Evolutionary conservation across 1,140 invertebrate genomes (phyloP).

Genomic region (Microplitis mediator): DNA sequence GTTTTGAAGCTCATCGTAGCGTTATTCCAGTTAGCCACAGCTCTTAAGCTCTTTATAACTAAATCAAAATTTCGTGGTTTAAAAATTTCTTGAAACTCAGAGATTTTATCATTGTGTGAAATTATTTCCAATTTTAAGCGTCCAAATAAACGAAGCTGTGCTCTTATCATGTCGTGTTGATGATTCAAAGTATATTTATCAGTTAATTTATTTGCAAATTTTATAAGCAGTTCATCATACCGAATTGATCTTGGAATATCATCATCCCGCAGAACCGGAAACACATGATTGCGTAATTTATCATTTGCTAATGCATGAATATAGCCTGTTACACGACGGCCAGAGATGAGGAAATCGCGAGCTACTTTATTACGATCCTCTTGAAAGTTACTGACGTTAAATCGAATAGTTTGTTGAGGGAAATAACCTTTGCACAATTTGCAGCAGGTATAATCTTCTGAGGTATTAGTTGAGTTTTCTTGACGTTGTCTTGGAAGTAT

Average conservation of each 20-base stretch:
- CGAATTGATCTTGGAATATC: conserved; percentile 24
- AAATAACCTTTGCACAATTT: conserved; percentile 18
- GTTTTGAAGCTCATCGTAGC: neutral
- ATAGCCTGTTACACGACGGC: conserved; percentile 14
- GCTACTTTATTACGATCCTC: neutral
- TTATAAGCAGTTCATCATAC: conserved; percentile 36
- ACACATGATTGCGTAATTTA: conserved; percentile 24
- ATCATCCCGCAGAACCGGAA: conserved; percentile 32
- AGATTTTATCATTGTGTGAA: conserved; percentile 10
- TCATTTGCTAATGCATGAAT: conserved; percentile 25
- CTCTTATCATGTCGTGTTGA: conserved; percentile 31
- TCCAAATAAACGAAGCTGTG: conserved; percentile 29
- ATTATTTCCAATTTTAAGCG: conserved; percentile 26
- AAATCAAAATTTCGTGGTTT: conserved; percentile 20
- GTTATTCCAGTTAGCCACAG: conserved; percentile 15
- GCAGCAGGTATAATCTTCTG: conserved; percentile 19
- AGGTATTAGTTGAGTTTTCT: conserved; percentile 5
- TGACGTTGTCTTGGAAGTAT: conserved; percentile 21
- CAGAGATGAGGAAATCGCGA: neutral
- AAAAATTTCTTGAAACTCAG: conserved; percentile 27
- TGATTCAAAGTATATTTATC: conserved; percentile 29
- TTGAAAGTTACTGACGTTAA: conserved; percentile 2
- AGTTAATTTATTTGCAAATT: conserved; percentile 37
- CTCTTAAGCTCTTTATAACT: conserved; percentile 19
- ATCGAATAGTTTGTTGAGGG: neutral